Evolutionary conservation across 2,888 invertebrate genomes (phyloP).

Genomic region (Gandaritis pyraliata): DNA sequence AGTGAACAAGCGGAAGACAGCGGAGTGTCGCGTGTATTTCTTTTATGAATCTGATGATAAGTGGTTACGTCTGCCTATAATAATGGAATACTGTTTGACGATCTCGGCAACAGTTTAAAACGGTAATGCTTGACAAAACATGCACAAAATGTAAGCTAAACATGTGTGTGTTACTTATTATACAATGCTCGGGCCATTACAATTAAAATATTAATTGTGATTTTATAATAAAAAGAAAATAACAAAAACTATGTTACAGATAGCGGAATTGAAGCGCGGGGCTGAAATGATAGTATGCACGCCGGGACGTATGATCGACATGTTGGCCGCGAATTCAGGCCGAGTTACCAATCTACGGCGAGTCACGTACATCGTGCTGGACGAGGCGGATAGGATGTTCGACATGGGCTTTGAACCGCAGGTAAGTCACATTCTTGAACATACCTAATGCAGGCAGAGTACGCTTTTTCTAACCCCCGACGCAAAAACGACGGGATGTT

Average conservation of each 20-base stretch:
- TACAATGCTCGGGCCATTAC: too few species aligned
- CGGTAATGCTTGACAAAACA: too few species aligned
- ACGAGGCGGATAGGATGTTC: constrained; percentile 99
- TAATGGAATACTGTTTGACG: too few species aligned
- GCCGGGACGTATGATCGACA: constrained; percentile 99
- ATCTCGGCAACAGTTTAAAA: too few species aligned
- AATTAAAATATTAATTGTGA: too few species aligned
- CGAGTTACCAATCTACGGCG: constrained; percentile 98
- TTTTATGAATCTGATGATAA: too few species aligned
- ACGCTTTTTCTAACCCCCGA: too few species aligned
- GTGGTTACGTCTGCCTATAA: too few species aligned
- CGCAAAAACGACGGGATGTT: too few species aligned
- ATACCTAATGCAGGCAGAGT: neutral
- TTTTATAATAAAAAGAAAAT: too few species aligned
- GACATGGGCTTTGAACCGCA: constrained; percentile 99
- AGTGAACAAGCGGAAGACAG: too few species aligned
- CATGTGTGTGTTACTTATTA: neutral
- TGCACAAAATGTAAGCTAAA: neutral
- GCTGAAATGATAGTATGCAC: constrained; percentile 99
- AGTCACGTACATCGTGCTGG: constrained; percentile 98
- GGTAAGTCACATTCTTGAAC: constrained; percentile 61
- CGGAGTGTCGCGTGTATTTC: too few species aligned
- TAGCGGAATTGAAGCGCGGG: constrained; percentile 97
- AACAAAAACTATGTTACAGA: constrained; percentile 65
- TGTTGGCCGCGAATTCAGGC: constrained; percentile 99